Conservation (phyloP, 2,797 vertebrate species). For the Cirrhinus molitorella region DNA sequence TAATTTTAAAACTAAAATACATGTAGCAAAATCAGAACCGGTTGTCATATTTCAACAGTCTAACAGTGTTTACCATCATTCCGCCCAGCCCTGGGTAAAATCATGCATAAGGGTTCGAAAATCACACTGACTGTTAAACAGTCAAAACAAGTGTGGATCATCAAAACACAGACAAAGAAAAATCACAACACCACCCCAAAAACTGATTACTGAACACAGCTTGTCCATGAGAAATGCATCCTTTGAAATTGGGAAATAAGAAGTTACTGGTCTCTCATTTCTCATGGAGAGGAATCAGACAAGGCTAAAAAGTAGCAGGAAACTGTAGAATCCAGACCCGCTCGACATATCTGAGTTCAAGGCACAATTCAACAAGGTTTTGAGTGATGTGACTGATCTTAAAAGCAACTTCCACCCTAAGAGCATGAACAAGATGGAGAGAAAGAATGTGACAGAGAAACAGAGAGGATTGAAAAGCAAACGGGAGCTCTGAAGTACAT, state of each 20-base stretch:
- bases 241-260: slow-evolving; percentile 33
- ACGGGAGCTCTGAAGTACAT: slow-evolving; percentile 79
- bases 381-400: slow-evolving; percentile 26
- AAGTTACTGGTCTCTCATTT: slow-evolving; percentile 43
- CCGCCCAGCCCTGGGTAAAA: slow-evolving; percentile 17
- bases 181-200: slow-evolving; percentile 54
- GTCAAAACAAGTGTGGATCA: slow-evolving; percentile 30
- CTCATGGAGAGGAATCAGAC: slow-evolving; percentile 51
- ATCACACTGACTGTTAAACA: slow-evolving; percentile 38
- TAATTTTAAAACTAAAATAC: no score
- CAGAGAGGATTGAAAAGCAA: slow-evolving; percentile 41
- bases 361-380: slow-evolving; percentile 31
- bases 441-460: slow-evolving; percentile 48
- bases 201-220: slow-evolving; percentile 49
- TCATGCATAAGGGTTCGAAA: not conserved
- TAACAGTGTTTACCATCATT: not conserved
- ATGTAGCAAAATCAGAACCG: not conserved
- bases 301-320: slow-evolving; percentile 51
- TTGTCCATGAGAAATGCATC: slow-evolving; percentile 46
- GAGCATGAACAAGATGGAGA: slow-evolving; percentile 43
- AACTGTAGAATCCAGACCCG: slow-evolving; percentile 47
- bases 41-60: not conserved
- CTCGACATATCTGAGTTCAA: slow-evolving; percentile 3
- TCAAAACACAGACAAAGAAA: slow-evolving; percentile 22
- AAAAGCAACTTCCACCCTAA: slow-evolving; percentile 50